Evolutionary conservation across 2,888 invertebrate genomes (phyloP), one percentile per base, ranked within the genome.

Genomic region (Andricus quercusramuli): DNA sequence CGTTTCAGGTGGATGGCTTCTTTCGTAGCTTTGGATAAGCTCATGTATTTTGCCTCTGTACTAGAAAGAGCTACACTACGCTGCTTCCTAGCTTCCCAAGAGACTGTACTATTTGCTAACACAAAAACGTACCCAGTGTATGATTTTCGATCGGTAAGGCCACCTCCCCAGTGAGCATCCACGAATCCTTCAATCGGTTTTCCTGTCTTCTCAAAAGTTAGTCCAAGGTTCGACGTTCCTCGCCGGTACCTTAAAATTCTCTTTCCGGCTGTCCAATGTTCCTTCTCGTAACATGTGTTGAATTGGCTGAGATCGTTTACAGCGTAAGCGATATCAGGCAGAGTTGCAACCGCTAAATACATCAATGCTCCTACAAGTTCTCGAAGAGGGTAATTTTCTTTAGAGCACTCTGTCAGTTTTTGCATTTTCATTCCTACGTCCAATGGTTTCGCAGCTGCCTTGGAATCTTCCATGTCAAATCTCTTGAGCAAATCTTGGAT

Each of bases 81-180:
- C 17, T 47, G 17, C 17, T 17, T 17, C 17, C 17, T 47, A 3
- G 47, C 47, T 17, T 47, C 47, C 47, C 47, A 47, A 0, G 47
- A 47, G 17, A 47, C 47, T 15, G 47, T 4, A 17, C 47, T 47
- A 17, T 47, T 47, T 47, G 47, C 17, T 47, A 15, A 47, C 17
- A 47, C 15, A 17, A 47, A 47, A 4, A 25, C 25, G 25, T 25
- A 25, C 25, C 25, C 25, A 25, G 25, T 25, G 25, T 25, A 25
- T 25, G 25, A 25, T 25, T 25, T 25, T 25, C 25, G 25, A 37
- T 78, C 59, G 20, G 66, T 22, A 25, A 1, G 8, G 29, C 68
- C 56, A n/a, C 66, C 51, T 20, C n/a, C 68, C 78, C 78, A 78
- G 22, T 78, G 68, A 17, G 67, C 78, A 37, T 78, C 78, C 29